These are phyloP conservation scores for Phorcus lineatus DNA, from an alignment of 2,888 invertebrate genomes.

Conservation along the genomic window DNA sequence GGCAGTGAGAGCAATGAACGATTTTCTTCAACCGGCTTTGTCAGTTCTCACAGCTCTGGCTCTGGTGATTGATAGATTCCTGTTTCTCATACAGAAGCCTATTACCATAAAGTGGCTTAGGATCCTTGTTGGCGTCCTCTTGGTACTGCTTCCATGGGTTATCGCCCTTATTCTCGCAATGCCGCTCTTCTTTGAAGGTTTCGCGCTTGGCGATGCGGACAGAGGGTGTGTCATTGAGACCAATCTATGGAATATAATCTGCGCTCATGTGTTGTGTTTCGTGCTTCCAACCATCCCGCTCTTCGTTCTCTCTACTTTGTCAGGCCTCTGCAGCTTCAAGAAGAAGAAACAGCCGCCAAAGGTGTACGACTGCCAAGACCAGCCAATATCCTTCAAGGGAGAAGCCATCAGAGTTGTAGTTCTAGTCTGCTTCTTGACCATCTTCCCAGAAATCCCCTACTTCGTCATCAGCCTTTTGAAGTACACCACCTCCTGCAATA, in stretches of 20 bases:
- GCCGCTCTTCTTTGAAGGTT: slow-evolving; percentile 33
- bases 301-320: slow-evolving; percentile 37
- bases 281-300: slow-evolving; percentile 39
- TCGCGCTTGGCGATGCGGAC: slow-evolving; percentile 28
- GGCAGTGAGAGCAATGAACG: slow-evolving; percentile 19
- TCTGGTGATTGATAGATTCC: slow-evolving; percentile 40
- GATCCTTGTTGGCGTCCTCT: slow-evolving; percentile 28
- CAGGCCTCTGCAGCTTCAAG: slow-evolving; percentile 42
- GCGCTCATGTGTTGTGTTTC: slow-evolving; percentile 36
- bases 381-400: slow-evolving; percentile 38
- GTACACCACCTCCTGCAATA: slow-evolving; percentile 42
- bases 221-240: slow-evolving; percentile 34
- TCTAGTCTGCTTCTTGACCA: slow-evolving; percentile 37
- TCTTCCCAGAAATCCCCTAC: slow-evolving; percentile 44
- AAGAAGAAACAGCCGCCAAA: slow-evolving; percentile 26
- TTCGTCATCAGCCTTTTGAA: slow-evolving; percentile 42
- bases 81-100: slow-evolving; percentile 41
- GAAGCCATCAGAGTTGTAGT: slow-evolving; percentile 40
- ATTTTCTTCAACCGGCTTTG: slow-evolving; percentile 28
- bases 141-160: slow-evolving; percentile 41
- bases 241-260: slow-evolving; percentile 34
- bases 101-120: slow-evolving; percentile 28
- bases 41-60: slow-evolving; percentile 35
- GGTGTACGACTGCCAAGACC: slow-evolving; percentile 32
- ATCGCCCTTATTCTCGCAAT: slow-evolving; percentile 30